phyloP scores from a whole-genome alignment of 2,113 vertebrate species.

The Chionomys nivalis region DNA sequence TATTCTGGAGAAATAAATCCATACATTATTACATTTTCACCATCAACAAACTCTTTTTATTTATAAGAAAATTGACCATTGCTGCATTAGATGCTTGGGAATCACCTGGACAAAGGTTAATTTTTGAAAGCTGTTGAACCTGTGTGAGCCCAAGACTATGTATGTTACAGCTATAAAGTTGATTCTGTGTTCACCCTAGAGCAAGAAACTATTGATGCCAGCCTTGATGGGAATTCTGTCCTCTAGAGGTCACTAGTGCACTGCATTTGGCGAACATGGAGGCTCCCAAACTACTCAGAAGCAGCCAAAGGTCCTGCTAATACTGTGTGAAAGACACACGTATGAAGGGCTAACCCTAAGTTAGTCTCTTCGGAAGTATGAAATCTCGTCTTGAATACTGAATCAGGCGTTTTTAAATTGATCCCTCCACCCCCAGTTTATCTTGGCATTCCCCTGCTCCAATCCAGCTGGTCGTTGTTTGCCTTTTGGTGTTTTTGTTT shows the following conservation, averaged over 20 bases:
- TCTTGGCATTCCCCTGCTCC: neutral
- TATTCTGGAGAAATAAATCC: neutral
- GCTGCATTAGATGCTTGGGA: neutral
- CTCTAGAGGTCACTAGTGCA: constrained; percentile 83
- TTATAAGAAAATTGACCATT: neutral
- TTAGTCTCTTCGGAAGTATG: neutral
- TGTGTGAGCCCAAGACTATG: neutral
- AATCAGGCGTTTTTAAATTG: neutral
- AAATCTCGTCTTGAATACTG: constrained; percentile 1
- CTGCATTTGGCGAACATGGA: neutral
- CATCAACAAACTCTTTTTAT: neutral
- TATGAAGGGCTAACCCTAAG: neutral
- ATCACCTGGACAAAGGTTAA: neutral
- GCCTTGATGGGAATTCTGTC: constrained; percentile 33
- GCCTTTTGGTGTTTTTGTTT: neutral
- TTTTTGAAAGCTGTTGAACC: neutral
- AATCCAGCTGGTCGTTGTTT: neutral
- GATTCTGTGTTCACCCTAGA: neutral
- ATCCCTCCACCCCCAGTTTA: neutral
- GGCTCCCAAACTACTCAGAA: neutral
- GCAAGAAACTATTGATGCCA: neutral
- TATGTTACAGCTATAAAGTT: neutral
- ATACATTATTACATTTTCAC: neutral
- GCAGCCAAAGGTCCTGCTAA: neutral
- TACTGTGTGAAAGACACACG: neutral